Evolutionary conservation across 1,140 invertebrate genomes (phyloP).

Genomic region (Drosophila saltans): DNA sequence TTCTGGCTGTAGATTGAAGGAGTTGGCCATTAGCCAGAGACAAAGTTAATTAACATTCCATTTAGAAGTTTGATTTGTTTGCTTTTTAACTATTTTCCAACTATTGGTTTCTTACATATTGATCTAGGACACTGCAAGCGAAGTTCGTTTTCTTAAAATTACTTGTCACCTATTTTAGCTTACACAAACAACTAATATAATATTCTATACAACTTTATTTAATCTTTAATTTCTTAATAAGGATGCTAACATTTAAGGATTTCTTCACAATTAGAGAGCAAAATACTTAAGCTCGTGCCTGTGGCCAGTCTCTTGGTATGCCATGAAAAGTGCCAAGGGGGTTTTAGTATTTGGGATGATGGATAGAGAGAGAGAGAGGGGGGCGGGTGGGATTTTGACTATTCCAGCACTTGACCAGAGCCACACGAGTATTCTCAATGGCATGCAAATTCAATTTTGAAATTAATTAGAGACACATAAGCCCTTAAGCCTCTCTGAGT

Average conservation of each 20-base stretch:
- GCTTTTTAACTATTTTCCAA: no score
- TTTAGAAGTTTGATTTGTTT: no score
- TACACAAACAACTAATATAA: background rate
- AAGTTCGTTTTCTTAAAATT: background rate
- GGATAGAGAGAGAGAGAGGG: background rate
- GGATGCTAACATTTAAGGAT: background rate
- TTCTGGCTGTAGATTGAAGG: no score
- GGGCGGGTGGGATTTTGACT: background rate
- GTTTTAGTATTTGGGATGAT: background rate
- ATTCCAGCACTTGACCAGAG: conserved; percentile 12
- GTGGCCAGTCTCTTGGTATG: background rate
- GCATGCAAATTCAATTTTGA: conserved; percentile 77
- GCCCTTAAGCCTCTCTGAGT: conserved; percentile 49
- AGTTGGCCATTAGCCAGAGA: no score
- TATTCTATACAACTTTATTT: background rate
- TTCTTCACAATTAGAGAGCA: background rate
- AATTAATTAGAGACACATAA: conserved; percentile 71
- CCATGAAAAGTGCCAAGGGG: conserved; percentile 5
- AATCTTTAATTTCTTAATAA: background rate
- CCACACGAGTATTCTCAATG: conserved; percentile 41
- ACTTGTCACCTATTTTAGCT: background rate
- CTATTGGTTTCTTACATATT: background rate
- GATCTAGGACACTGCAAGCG: background rate
- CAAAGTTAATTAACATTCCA: no score
- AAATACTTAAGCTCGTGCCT: background rate